These are phyloP conservation scores for Clangula hyemalis DNA, from an alignment of 2,797 vertebrate genomes.

Conservation along the genomic window DNA sequence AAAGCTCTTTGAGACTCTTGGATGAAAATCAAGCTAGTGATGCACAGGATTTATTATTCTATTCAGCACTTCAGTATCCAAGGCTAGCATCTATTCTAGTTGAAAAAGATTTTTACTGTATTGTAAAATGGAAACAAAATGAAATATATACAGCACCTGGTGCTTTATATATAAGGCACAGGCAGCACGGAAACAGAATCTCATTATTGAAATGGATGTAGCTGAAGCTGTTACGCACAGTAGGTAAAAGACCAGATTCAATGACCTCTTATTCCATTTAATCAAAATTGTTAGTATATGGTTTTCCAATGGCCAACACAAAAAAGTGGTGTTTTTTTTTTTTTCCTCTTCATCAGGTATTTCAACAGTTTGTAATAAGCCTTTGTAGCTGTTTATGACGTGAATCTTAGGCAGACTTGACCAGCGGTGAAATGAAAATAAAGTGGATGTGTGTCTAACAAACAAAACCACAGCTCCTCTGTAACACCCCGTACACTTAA, in stretches of 20 bases:
- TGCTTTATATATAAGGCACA: conserved; percentile 50
- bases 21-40: conserved; percentile 57
- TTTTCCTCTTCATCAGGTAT: background rate
- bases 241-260: conserved; percentile 55
- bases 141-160: conserved; percentile 48
- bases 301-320: conserved; percentile 47
- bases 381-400: conserved; percentile 32
- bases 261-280: conserved; percentile 62
- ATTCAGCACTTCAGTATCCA: conserved; percentile 51
- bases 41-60: conserved; percentile 64
- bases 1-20: conserved; percentile 53
- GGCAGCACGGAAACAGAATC: conserved; percentile 52
- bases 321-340: background rate
- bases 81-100: conserved; percentile 60
- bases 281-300: conserved; percentile 57
- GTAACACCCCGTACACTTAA: background rate
- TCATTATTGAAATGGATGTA: conserved; percentile 60
- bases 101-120: conserved; percentile 65
- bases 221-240: conserved; percentile 50
- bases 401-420: conserved; percentile 25
- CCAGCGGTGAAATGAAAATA: conserved; percentile 36
- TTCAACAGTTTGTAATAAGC: conserved; percentile 51
- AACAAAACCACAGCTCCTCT: conserved; percentile 11
- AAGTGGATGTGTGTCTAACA: background rate
- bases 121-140: conserved; percentile 70